Evolutionary conservation across 2,888 invertebrate genomes (phyloP).

Genomic region (Drosophila kokeensis): DNA sequence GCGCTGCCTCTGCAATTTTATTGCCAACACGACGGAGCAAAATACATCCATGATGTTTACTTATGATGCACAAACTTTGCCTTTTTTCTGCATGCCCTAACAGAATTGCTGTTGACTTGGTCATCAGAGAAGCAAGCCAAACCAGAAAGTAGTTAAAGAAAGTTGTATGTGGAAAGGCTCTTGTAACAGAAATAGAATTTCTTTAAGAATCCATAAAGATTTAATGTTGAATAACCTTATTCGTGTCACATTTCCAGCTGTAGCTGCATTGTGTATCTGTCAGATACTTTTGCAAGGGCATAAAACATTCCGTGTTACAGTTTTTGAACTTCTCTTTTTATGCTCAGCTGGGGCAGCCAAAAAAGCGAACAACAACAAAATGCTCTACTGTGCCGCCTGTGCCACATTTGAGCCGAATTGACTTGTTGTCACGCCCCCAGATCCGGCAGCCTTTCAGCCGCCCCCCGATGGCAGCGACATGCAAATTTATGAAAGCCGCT

Average conservation of each 20-base stretch:
- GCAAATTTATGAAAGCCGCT: conserved; percentile 81
- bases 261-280: conserved; percentile 9
- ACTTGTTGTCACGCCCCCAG: conserved; percentile 80
- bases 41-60: conserved; percentile 55
- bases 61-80: conserved; percentile 43
- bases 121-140: conserved; percentile 4
- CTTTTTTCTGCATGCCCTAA: conserved; percentile 28
- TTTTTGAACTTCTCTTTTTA: not conserved
- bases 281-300: conserved; percentile 39
- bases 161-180: not conserved
- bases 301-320: conserved; percentile 16
- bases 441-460: conserved; percentile 36
- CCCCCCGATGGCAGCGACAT: conserved; percentile 63
- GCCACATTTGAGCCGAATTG: conserved; percentile 76
- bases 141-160: not conserved
- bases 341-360: conserved; percentile 7
- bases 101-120: conserved; percentile 27
- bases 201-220: conserved; percentile 1
- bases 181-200: not conserved
- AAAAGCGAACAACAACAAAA: conserved; percentile 8
- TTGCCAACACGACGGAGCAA: conserved; percentile 54
- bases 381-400: conserved; percentile 45
- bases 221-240: not conserved
- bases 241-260: not conserved
- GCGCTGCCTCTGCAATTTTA: conserved; percentile 73